phyloP scores from a whole-genome alignment of 2,888 invertebrate species.

The Acleris sparsana region DNA sequence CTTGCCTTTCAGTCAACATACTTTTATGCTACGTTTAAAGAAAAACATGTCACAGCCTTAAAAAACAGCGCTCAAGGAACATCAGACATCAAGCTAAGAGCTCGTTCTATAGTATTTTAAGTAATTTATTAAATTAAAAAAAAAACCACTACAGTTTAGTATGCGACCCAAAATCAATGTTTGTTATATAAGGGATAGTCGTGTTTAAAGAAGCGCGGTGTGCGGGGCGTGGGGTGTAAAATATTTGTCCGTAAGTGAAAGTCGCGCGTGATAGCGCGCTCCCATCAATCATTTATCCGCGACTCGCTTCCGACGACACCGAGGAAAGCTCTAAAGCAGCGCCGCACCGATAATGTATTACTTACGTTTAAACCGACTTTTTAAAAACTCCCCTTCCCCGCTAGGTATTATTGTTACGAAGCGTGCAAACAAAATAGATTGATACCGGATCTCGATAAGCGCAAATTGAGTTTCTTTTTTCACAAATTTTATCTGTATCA shows the following conservation, averaged over 20 bases:
- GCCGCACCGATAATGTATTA: slow-evolving; percentile 77
- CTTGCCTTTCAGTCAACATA: too few relatives aligned
- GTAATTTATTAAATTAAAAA: too few relatives aligned
- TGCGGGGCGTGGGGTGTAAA: slow-evolving; percentile 45
- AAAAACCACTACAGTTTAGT: too few relatives aligned
- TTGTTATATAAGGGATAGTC: too few relatives aligned
- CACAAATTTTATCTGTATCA: slow-evolving; percentile 50
- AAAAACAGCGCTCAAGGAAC: too few relatives aligned
- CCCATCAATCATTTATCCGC: slow-evolving; percentile 80
- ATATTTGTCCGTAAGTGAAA: slow-evolving; percentile 74
- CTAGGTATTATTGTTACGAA: slow-evolving; percentile 65
- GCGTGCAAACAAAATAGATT: slow-evolving; percentile 75
- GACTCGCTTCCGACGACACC: slow-evolving; percentile 68
- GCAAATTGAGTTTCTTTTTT: slow-evolving; percentile 65
- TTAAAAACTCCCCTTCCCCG: slow-evolving; percentile 60
- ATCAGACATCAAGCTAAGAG: too few relatives aligned
- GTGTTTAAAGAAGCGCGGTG: not conserved
- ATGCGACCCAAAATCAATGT: too few relatives aligned
- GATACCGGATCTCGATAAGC: slow-evolving; percentile 69
- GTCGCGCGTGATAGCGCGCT: slow-evolving; percentile 64
- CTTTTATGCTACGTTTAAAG: too few relatives aligned
- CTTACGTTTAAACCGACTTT: slow-evolving; percentile 76
- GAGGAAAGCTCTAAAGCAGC: slow-evolving; percentile 76
- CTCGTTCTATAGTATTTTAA: too few relatives aligned
- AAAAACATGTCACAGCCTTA: too few relatives aligned